Conservation (phyloP, 2,888 invertebrate genomes). For the Belgica antarctica region DNA sequence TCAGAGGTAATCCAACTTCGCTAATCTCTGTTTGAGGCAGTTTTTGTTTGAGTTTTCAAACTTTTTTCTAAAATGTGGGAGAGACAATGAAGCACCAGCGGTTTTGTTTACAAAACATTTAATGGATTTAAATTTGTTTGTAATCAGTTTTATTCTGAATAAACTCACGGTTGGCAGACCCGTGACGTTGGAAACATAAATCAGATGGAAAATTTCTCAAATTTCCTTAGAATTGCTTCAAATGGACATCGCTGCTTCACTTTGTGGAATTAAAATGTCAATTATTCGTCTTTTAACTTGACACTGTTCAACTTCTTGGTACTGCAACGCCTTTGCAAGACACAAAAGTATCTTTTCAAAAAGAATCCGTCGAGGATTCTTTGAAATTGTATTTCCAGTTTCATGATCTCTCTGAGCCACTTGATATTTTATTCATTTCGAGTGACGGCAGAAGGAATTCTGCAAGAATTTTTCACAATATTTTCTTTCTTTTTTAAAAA, state of each 20-base stretch:
- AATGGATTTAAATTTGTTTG: too few species aligned
- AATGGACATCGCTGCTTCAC: constrained; percentile 20
- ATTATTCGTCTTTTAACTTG: constrained; percentile 14
- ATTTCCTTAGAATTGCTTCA: not conserved
- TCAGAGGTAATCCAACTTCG: too few species aligned
- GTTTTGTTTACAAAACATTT: too few species aligned
- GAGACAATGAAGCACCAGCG: too few species aligned
- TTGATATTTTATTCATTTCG: constrained; percentile 41
- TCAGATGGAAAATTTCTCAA: too few species aligned
- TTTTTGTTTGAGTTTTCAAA: too few species aligned
- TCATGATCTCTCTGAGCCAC: constrained; percentile 31
- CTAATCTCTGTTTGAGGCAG: too few species aligned
- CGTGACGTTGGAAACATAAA: too few species aligned
- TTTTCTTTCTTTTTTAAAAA: constrained; percentile 14
- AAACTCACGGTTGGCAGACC: too few species aligned
- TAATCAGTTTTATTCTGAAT: too few species aligned
- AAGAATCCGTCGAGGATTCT: constrained; percentile 1
- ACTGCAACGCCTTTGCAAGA: not conserved
- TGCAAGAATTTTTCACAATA: not conserved
- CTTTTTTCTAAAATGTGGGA: too few species aligned
- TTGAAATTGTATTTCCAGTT: not conserved
- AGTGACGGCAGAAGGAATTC: constrained; percentile 4
- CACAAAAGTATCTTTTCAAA: not conserved
- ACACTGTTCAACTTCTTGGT: not conserved
- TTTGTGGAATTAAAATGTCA: constrained; percentile 34